These are phyloP conservation scores for Apeira syringaria DNA, from an alignment of 2,888 invertebrate species.

Conservation along the genomic window DNA sequence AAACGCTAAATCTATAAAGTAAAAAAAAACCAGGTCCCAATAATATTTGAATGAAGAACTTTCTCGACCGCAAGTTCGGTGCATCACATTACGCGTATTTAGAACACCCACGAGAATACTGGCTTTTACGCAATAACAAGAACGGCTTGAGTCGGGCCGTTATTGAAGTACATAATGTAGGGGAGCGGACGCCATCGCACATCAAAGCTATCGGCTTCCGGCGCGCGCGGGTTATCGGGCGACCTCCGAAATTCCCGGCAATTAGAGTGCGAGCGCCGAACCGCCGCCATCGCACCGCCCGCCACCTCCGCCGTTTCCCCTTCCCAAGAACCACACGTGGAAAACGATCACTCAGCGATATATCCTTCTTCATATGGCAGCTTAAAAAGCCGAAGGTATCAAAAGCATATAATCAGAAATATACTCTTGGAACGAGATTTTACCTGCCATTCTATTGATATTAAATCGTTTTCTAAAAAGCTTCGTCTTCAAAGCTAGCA, in stretches of 20 bases:
- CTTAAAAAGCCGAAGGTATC: too few relatives aligned
- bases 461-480: too few relatives aligned
- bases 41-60: neutral
- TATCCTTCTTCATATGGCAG: too few relatives aligned
- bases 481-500: too few relatives aligned
- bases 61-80: conserved; percentile 3
- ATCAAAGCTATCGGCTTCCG: conserved; percentile 81
- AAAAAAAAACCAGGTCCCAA: too few relatives aligned
- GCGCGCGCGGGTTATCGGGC: conserved; percentile 74
- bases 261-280: conserved; percentile 62
- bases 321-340: conserved; percentile 21
- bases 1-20: too few relatives aligned
- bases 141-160: conserved; percentile 25
- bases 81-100: conserved; percentile 4
- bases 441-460: too few relatives aligned
- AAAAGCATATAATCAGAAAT: too few relatives aligned
- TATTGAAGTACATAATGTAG: conserved; percentile 24
- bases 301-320: conserved; percentile 49
- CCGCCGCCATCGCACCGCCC: conserved; percentile 52
- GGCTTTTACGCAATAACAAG: conserved; percentile 24
- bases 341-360: conserved; percentile 29
- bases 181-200: conserved; percentile 61
- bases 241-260: conserved; percentile 79
- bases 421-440: too few relatives aligned
- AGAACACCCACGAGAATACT: conserved; percentile 15